Percentiles rank a stretch among this genome's conserved stretches.
phyloP scores from a whole-genome alignment of 1,140 invertebrate species.

The Melipona quadrifasciata region DNA sequence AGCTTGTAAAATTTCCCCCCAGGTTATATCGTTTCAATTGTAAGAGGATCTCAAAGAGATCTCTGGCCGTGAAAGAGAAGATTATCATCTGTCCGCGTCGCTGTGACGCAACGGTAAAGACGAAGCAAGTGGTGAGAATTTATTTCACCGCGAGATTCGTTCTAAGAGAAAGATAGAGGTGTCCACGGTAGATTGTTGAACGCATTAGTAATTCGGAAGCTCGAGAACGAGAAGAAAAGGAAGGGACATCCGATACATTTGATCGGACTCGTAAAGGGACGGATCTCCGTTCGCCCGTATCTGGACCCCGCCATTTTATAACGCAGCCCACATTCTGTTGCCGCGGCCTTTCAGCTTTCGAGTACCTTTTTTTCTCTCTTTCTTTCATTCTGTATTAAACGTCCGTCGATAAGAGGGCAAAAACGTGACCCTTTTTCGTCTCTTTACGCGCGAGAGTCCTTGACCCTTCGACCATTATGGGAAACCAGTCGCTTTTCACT shows the following conservation, averaged over 20 bases:
- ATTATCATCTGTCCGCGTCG: neutral
- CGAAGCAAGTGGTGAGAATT: constrained; percentile 13
- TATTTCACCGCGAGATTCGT: constrained; percentile 11
- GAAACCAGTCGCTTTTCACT: neutral
- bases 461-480: neutral
- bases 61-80: too few relatives aligned
- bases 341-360: constrained; percentile 22
- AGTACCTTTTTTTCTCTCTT: neutral
- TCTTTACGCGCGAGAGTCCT: neutral
- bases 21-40: too few relatives aligned
- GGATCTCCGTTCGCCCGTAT: constrained; percentile 2
- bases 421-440: neutral
- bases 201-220: neutral
- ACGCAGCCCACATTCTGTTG: constrained; percentile 25
- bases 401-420: neutral
- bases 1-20: too few relatives aligned
- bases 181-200: neutral
- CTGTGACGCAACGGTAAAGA: neutral
- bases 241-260: constrained; percentile 34
- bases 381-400: neutral
- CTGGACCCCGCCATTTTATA: constrained; percentile 43
- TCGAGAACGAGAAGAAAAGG: neutral
- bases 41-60: too few relatives aligned
- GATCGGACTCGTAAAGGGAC: constrained; percentile 13
- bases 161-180: neutral